A percentile compares a stretch with the other conserved stretches of the same genome.
These are phyloP conservation scores for Turnix velox DNA, from an alignment of 2,113 vertebrate genomes.

Conservation along the genomic window DNA sequence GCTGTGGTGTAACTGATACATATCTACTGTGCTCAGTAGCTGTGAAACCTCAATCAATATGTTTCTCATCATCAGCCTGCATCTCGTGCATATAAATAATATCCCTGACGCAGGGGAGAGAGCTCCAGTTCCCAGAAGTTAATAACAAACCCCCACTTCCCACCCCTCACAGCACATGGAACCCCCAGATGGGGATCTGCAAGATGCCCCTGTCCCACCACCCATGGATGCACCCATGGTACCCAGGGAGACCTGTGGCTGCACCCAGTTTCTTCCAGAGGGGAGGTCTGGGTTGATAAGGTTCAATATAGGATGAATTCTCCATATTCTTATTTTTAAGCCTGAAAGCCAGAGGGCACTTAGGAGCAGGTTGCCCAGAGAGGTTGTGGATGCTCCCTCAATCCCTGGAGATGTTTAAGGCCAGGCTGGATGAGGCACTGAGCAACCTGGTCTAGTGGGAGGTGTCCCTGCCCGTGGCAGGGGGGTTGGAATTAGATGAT, in stretches of 20 bases:
- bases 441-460: too few relatives aligned
- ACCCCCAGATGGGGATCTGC: background rate
- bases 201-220: background rate
- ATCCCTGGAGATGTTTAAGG: too few relatives aligned
- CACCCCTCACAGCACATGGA: background rate
- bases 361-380: too few relatives aligned
- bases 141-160: background rate
- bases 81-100: constrained; percentile 39
- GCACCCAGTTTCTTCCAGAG: background rate
- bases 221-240: background rate
- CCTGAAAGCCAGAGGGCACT: background rate
- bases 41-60: constrained; percentile 70
- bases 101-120: background rate
- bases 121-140: background rate
- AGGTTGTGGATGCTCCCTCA: too few relatives aligned
- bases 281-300: background rate
- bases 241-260: accelerated
- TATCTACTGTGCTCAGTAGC: constrained; percentile 57
- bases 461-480: too few relatives aligned
- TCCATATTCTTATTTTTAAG: accelerated
- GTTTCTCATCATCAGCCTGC: constrained; percentile 57
- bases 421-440: too few relatives aligned
- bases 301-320: accelerated
- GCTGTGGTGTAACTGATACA: constrained; percentile 59
- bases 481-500: too few relatives aligned